phyloP scores from a whole-genome alignment of 2,797 vertebrate genomes.

The Erpetoichthys calabaricus region DNA sequence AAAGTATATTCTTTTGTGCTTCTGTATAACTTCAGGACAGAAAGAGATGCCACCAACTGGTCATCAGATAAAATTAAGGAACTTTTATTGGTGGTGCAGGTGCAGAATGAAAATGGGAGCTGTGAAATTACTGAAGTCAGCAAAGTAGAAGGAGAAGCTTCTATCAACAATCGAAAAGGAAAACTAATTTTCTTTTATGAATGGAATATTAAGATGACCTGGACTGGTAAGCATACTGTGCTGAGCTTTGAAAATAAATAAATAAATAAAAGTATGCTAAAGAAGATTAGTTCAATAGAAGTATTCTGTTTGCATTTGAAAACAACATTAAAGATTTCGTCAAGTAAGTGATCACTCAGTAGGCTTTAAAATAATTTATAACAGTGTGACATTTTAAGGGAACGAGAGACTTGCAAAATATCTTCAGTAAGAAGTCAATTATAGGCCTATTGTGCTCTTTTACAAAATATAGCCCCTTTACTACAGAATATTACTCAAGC shows the following conservation, averaged over 20 bases:
- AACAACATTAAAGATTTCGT: background rate
- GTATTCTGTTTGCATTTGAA: background rate
- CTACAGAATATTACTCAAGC: too few relatives aligned
- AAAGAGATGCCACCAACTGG: slow-evolving; percentile 88
- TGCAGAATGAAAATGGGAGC: slow-evolving; percentile 65
- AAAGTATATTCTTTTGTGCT: background rate
- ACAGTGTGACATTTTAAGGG: too few relatives aligned
- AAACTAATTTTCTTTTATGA: slow-evolving; percentile 97
- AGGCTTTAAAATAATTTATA: too few relatives aligned
- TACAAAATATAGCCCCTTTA: too few relatives aligned
- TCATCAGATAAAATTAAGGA: slow-evolving; percentile 80
- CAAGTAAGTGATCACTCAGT: too few relatives aligned
- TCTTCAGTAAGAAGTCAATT: too few relatives aligned
- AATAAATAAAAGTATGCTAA: background rate
- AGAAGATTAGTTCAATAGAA: background rate
- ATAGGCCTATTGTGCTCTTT: too few relatives aligned
- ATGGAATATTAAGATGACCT: slow-evolving; percentile 76
- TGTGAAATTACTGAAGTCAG: slow-evolving; percentile 87
- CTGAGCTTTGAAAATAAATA: background rate
- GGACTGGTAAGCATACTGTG: slow-evolving; percentile 61
- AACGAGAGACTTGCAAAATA: too few relatives aligned
- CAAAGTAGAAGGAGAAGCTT: slow-evolving; percentile 84
- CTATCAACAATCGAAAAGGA: slow-evolving; percentile 95
- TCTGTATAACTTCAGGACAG: slow-evolving; percentile 59
- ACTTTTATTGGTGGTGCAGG: slow-evolving; percentile 63